These are phyloP conservation scores for Pseudachorutes palmiensis DNA, from an alignment of 1,140 invertebrate species.

Conservation along the genomic window DNA sequence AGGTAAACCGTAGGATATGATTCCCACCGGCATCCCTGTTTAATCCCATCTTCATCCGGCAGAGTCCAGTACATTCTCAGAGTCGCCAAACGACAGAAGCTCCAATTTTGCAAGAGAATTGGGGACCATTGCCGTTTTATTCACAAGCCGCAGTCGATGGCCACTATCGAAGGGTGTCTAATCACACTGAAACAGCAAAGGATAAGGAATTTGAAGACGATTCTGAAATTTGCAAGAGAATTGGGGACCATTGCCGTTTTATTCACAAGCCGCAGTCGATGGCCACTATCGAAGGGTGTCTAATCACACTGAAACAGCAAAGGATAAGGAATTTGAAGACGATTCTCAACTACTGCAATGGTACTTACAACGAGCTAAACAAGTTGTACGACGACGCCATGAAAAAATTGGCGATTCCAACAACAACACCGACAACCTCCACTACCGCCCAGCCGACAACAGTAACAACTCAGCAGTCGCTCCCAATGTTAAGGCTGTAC, in stretches of 20 bases:
- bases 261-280: slow-evolving; percentile 27
- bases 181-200: slow-evolving; percentile 19
- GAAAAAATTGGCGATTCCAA: background rate
- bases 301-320: slow-evolving; percentile 18
- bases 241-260: slow-evolving; percentile 26
- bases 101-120: slow-evolving; percentile 17
- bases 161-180: slow-evolving; percentile 22
- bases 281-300: slow-evolving; percentile 21
- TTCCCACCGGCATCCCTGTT: background rate
- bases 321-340: slow-evolving; percentile 29
- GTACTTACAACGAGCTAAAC: slow-evolving; percentile 26
- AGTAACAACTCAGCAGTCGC: background rate
- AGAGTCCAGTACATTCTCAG: background rate
- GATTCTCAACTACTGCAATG: slow-evolving; percentile 26
- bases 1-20: too few species aligned
- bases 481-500: background rate
- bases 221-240: slow-evolving; percentile 17
- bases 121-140: slow-evolving; percentile 27
- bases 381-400: slow-evolving; percentile 11
- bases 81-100: slow-evolving; percentile 9
- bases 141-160: slow-evolving; percentile 24
- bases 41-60: background rate
- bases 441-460: background rate
- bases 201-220: slow-evolving; percentile 26
- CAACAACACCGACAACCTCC: background rate